phyloP scores from a whole-genome alignment of 2,888 invertebrate genomes.

The Ophion ventricosus region DNA sequence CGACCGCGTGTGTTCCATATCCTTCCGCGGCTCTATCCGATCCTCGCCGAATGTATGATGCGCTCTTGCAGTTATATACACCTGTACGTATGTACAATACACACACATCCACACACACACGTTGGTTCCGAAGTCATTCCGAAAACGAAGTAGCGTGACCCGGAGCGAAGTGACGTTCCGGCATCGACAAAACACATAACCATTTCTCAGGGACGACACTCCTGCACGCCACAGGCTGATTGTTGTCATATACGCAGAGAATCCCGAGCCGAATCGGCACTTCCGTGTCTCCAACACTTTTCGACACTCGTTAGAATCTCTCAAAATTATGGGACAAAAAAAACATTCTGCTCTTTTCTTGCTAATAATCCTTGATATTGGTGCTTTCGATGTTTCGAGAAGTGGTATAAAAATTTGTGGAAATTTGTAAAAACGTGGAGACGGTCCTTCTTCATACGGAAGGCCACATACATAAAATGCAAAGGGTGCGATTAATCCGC shows the following conservation, averaged over 20 bases:
- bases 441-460: neutral
- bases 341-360: neutral
- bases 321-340: neutral
- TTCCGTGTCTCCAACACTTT: neutral
- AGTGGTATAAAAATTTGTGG: neutral
- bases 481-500: conserved; percentile 5
- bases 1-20: conserved; percentile 41
- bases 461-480: neutral
- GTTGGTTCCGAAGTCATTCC: conserved; percentile 53
- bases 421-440: neutral
- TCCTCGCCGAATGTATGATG: conserved; percentile 45
- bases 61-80: conserved; percentile 22
- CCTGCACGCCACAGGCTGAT: conserved; percentile 22
- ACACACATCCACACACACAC: conserved; percentile 2
- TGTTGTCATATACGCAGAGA: neutral
- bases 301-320: neutral
- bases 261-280: neutral
- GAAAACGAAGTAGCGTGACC: conserved; percentile 61
- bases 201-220: conserved; percentile 68
- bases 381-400: neutral
- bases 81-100: conserved; percentile 19
- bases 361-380: neutral
- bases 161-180: conserved; percentile 54
- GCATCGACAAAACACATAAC: conserved; percentile 68
- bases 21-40: conserved; percentile 33